Conservation (phyloP, 2,113 vertebrate species). For the Proteles cristata region DNA sequence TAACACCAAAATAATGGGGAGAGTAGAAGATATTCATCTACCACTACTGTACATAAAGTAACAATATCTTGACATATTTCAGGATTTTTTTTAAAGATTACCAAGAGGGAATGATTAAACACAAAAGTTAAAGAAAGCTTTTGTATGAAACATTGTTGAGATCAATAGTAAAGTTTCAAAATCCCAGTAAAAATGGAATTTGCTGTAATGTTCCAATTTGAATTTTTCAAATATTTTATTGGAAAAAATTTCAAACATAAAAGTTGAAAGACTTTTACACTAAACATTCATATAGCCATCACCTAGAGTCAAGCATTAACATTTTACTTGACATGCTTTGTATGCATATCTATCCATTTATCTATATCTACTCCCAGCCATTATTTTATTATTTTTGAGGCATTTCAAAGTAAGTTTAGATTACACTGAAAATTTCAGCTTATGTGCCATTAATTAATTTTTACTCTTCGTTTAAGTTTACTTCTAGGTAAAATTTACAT, state of each 20-base stretch:
- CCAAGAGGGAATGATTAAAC: neutral
- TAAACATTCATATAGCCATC: neutral
- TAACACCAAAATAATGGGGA: neutral
- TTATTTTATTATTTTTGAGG: neutral
- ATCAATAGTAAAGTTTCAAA: neutral
- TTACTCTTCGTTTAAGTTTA: neutral
- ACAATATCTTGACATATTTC: neutral
- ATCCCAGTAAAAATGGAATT: neutral
- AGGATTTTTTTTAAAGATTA: neutral
- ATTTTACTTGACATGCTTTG: neutral
- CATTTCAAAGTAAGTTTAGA: neutral
- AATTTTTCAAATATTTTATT: conserved; percentile 5
- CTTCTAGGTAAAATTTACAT: neutral
- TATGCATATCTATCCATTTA: neutral
- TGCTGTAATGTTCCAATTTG: neutral
- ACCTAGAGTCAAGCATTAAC: neutral
- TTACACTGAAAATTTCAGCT: neutral
- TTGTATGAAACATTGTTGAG: neutral
- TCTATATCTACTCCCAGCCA: neutral
- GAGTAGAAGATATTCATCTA: neutral
- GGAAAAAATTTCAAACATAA: neutral
- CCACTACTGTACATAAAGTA: neutral
- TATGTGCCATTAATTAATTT: neutral
- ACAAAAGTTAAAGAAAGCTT: neutral
- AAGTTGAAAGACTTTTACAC: neutral